Conservation (phyloP, 2,888 invertebrate genomes). For the Coecobrya sp. region DNA sequence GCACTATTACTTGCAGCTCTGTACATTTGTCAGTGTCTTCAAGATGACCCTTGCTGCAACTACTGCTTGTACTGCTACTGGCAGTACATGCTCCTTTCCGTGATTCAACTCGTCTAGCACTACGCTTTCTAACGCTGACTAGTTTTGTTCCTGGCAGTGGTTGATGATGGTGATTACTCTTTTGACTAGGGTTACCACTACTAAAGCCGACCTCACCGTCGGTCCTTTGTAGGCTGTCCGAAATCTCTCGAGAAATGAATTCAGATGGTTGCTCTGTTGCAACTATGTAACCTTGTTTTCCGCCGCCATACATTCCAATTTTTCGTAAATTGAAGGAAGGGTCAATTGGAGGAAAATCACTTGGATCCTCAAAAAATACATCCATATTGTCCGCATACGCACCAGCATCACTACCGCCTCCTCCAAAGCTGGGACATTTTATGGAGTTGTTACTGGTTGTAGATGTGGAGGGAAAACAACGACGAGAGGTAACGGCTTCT, state of each 20-base stretch:
- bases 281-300: constrained; percentile 33
- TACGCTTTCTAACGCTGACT: constrained; percentile 68
- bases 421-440: constrained; percentile 72
- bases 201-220: constrained; percentile 9
- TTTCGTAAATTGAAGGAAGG: constrained; percentile 56
- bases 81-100: constrained; percentile 26
- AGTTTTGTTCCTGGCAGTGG: constrained; percentile 78
- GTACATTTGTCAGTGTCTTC: constrained; percentile 76
- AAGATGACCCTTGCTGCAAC: constrained; percentile 69
- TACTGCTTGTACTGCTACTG: constrained; percentile 18
- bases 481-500: constrained; percentile 50
- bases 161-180: constrained; percentile 80
- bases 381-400: constrained; percentile 48
- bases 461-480: constrained; percentile 74
- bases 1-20: constrained; percentile 78
- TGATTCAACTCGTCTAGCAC: constrained; percentile 27
- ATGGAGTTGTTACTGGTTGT: constrained; percentile 40
- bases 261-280: constrained; percentile 44
- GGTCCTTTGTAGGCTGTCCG: constrained; percentile 2
- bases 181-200: constrained; percentile 67
- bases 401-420: background rate
- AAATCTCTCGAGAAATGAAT: constrained; percentile 66
- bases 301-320: constrained; percentile 23
- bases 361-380: constrained; percentile 48
- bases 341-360: constrained; percentile 58